Evolutionary conservation across 2,113 vertebrate genomes (phyloP), one percentile per base, ranked within the genome.

Genomic region (Circaetus cinerascens): DNA sequence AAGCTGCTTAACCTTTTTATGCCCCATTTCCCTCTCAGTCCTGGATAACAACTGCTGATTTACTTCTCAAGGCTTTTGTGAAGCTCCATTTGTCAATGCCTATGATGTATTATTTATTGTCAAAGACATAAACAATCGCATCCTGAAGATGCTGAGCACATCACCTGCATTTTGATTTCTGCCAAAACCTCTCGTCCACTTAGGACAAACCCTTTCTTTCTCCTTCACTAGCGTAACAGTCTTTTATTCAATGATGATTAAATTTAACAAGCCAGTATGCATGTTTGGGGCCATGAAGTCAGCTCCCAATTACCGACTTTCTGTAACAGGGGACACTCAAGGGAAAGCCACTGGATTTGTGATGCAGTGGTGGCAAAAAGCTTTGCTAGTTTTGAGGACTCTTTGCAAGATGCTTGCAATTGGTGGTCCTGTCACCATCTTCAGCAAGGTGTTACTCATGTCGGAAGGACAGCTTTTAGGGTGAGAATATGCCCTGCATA

Each of bases 91-190:
- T 96, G 91, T 95, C 93, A 95, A 23, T 46, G 88, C 81, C 26
- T 73, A 38, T 59, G 81, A 93, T 95, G 66, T 93, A 93, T 95
- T 95, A 95, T 97, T 97, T 97, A 95, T 97, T 77, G 74, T 76
- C 91, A 86, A 62, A 95, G 86, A 66, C 85, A 90, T 88, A 96
- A 96, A 95, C 95, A 96, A 71, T 85, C 2, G 3, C 91, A 72
- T 89, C 74, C 63, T 45, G 81, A 92, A 90, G 78, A 71, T 40
- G 88, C 93, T 63, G 81, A 90, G 71, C 69, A 71, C 91, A 88
- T 94, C 91, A 90, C 81, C 91, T 94, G 94, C 91, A 93, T 97
- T 88, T 94, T 96, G 94, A 97, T 97, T 93, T 91, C 95, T 96
- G 74, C 87, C 94, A 80, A 88, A 94, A 64, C 23, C 73, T 93